Base-by-base conservation (phyloP, 2,888 invertebrate genomes). In the Agrochola lota region DNA sequence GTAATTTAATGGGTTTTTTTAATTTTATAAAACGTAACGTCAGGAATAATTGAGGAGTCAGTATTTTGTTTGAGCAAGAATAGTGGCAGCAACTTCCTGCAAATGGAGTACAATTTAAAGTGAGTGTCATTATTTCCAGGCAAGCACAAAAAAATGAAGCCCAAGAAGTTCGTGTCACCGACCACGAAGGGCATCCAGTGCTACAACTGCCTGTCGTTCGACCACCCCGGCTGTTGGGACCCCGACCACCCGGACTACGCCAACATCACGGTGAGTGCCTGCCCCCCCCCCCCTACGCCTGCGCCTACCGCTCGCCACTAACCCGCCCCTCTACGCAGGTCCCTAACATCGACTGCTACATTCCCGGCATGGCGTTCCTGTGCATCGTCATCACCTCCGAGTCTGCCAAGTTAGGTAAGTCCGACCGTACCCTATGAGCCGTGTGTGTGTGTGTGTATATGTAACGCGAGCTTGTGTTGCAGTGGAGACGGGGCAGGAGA, bases 141-240 rank as follows among this genome's bases (percentile, higher is more conserved):
- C 40, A 96, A 96, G 84, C 95, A 95, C 89, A 96, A 95, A 90
- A 96, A 96, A 84, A 87, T 90, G 40, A 95, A 95, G 88, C 94
- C 93, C 9, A 96, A 95, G 91, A 96, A 96, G 90, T 94, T 95
- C 80, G 94, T 95, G 49, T 94, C 95, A 1, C 94, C 95, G 1
- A 91, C 92, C 1, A 91, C 95, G 2, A 95, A 95, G 82, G 96
- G 96, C 30, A 94, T 96, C 79, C 96, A 95, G 89, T 96, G 96
- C 87, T 96, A 96, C 92, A 96, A 96, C 90, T 96, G 96, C 84
- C 89, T 96, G 67, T 96, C 96, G 30, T 96, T 95, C 90, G 96
- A 96, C 91, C 96, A 96, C 89, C 95, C 96, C 52, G 96, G 96
- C 70, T 96, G 96, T 91, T 96, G 96, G 96, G 96, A 96, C 86